Conservation (phyloP, 1,140 invertebrate genomes). For the Caenorhabditis remanei region DNA sequence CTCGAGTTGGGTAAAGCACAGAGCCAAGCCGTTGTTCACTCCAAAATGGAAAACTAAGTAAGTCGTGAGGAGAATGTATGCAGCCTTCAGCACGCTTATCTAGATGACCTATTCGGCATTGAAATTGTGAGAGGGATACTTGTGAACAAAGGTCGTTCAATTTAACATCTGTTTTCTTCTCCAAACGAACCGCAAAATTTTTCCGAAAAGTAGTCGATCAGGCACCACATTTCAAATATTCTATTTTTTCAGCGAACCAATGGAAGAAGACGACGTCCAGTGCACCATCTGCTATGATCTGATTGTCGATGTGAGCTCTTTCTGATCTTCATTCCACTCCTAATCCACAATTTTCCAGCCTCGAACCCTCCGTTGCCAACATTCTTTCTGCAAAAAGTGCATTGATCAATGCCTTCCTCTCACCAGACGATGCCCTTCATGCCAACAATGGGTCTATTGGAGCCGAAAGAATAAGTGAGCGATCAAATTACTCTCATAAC, state of each 20-base stretch:
- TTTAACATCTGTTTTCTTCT: no score
- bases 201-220: no score
- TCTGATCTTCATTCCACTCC: no score
- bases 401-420: background rate
- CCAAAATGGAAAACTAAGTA: conserved; percentile 33
- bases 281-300: conserved; percentile 35
- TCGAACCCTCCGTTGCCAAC: conserved; percentile 35
- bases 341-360: conserved; percentile 4
- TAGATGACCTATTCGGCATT: no score
- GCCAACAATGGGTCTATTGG: conserved; percentile 41
- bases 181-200: no score
- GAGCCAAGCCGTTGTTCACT: conserved; percentile 5
- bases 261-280: conserved; percentile 14
- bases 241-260: background rate
- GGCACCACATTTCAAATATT: no score
- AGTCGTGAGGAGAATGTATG: background rate
- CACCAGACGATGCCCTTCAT: background rate
- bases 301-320: background rate
- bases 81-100: no score
- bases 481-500: background rate
- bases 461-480: conserved; percentile 14
- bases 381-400: conserved; percentile 38
- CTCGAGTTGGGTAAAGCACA: background rate
- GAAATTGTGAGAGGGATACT: no score
- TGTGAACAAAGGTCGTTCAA: no score